Base-by-base conservation (phyloP, 1,140 invertebrate species). In the Micrasema longulum region DNA sequence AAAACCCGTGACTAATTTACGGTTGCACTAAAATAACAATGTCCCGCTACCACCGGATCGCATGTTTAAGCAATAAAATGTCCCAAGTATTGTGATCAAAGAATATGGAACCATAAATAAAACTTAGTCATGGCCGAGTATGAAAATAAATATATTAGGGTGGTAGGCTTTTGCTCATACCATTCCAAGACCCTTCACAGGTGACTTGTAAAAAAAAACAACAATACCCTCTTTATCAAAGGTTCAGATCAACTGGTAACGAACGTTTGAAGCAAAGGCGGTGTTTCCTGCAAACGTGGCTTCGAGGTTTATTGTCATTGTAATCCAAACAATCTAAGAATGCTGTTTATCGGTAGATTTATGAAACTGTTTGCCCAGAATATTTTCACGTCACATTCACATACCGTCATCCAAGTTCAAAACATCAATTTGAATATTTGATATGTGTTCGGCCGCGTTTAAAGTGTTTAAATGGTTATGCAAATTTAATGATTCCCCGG, bases 81-180 rank as follows among this genome's bases (percentile, higher is more conserved):
- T 45, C 45, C 18, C 22, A 53, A 65, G 68, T 69, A 66, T 72
- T 71, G 70, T 57, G 26, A 48, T 60, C 55, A 55, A 47, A 60
- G 52, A 68, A 57, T 72, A 53, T 60, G 12, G 16, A 11, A 57
- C 55, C 72, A 63, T 73, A 73, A 73, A 73, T 73, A 73, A 69
- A 66, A 47, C 41, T 73, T 73, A 55, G 72, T 69, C 55, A 73
- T 66, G 72, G 72, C 45, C 41, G 57, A 50, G 50, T 52, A 65
- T 69, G 62, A 73, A 73, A 73, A 69, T 69, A 73, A 73, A 73
- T 64, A 73, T 68, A 47, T 64, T 64, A 45, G 60, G 60, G 60
- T 45, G 14, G 12, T 7, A 1, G 16, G 35, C 18, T 41, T 14
- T n/a, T 23, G 41, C 22, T 48, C 45, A 31, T 60, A 22, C 55